Base-by-base conservation (phyloP, 2,888 invertebrate species). In the Loripinus fragilis region DNA sequence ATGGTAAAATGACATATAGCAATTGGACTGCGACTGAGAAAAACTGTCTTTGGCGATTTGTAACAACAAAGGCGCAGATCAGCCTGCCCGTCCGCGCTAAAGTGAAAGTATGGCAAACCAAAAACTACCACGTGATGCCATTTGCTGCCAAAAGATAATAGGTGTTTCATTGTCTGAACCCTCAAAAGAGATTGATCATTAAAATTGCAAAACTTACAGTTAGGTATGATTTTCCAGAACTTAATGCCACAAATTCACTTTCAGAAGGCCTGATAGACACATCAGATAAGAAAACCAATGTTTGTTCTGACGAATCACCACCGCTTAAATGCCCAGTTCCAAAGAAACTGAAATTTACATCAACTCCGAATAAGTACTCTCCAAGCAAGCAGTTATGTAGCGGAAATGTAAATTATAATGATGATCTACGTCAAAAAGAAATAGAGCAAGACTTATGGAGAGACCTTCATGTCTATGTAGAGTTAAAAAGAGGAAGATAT, bases 291-390 rank as follows among this genome's bases (percentile, higher is more conserved):
- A 55, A 55, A 55, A 25, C 55, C 23, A 20, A 28, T 25, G 23
- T 23, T 55, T 23, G 23, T 2, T 7, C 17, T 28, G 55, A 28
- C 5, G 55, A 50, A n/a, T 50, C 10, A n/a, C n/a, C 50, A 23
- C 50, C 50, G 5, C n/a, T 50, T 50, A 50, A 50, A n/a, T 15
- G 50, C 20, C 50, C 50, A 50, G 23, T 50, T 50, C 23, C 8
- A 23, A 50, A 50, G 50, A 50, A 50, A 50, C 50, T 50, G 23
- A 50, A 50, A 50, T 50, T 50, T 23, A 50, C 50, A 50, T 50
- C 50, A 50, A 50, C 50, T 50, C 50, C 50, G n/a, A 50, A 50
- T 50, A 50, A 50, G 50, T 50, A n/a, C 50, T 50, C 20, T 20
- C 50, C 50, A 50, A 50, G 17, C 50, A 50, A 50, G 23, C 50